A percentile compares a stretch with the other conserved stretches of the same genome.
phyloP scores from a whole-genome alignment of 2,113 vertebrate species.

The Silurus asotus region DNA sequence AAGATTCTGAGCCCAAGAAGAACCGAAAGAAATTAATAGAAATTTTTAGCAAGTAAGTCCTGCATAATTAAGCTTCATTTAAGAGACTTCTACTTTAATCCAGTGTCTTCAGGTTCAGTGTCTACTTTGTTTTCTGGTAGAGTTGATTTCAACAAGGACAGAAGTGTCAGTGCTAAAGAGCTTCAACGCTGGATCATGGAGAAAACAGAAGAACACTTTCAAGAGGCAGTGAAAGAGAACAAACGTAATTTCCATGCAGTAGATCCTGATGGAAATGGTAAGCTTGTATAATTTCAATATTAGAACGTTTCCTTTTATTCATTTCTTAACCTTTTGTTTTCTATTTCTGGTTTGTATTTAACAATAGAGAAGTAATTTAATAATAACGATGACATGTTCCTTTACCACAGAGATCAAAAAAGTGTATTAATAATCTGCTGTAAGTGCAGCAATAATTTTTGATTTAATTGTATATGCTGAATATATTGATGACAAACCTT shows the following conservation, averaged over 20 bases:
- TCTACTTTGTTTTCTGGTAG: constrained; percentile 61
- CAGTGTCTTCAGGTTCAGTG: background rate
- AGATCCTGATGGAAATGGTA: constrained; percentile 91
- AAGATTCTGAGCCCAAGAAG: constrained; percentile 83
- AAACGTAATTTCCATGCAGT: constrained; percentile 88
- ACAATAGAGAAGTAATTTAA: too few species aligned
- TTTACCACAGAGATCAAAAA: background rate
- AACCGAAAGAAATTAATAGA: constrained; percentile 88
- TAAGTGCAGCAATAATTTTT: background rate
- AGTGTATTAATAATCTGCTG: background rate
- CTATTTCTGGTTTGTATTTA: background rate
- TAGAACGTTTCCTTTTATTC: background rate
- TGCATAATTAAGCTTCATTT: background rate
- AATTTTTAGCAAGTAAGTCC: constrained; percentile 86
- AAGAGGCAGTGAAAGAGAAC: constrained; percentile 88
- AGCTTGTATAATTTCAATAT: constrained; percentile 33
- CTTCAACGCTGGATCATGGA: constrained; percentile 97
- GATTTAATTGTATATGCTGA: background rate
- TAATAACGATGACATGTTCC: background rate
- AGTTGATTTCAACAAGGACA: constrained; percentile 86
- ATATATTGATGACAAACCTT: background rate
- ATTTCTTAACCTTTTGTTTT: too few species aligned
- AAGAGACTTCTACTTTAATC: background rate
- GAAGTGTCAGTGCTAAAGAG: constrained; percentile 86
- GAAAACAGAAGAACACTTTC: constrained; percentile 92